Base-by-base conservation (phyloP, 1,140 invertebrate genomes). In the Magallana ariakensis region DNA sequence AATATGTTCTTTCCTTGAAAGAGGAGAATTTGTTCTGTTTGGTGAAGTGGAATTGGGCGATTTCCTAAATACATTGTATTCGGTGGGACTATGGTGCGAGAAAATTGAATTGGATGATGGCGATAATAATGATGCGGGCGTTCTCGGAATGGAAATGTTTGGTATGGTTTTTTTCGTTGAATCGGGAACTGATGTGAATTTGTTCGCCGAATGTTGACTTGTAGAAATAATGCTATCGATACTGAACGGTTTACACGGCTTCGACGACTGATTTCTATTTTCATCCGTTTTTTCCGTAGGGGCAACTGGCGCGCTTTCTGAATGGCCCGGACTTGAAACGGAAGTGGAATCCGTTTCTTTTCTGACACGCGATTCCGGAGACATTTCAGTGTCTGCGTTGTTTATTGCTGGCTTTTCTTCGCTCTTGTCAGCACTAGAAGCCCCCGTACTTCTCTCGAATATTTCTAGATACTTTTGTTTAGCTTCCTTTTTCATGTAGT, bases 391-490 rank as follows among this genome's bases (percentile, higher is more conserved):
- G 2, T 75, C 66, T 75, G 66, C 0, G 22, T 26, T 33, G 22
- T 22, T 26, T 26, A 26, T 75, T 75, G 66, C 26, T 75, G 66
- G 66, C 4, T 8, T 10, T 33, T 56, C 54, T 16, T 82, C 46
- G 16, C n/a, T 56, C 46, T 54, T 53, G 9, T 19, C 33, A 82
- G 46, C 8, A 56, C 46, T 82, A 54, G 53, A 56, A 54, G 33
- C 15, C 15, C 16, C 80, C 19, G 46, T n/a, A 82, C n/a, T n/a
- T 55, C 80, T 82, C 54, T 82, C 80, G 54, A 82, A 82, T 82
- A 82, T 82, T 22, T 82, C 80, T 26, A 82, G 54, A 82, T 82
- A 82, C 80, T 82, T 82, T 56, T 82, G 80, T 19, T 82, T 82
- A 19, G 80, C 80, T 82, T 82, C 80, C 46, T 82, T 82, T 82